A percentile compares a stretch with the other conserved stretches of the same genome.
These are phyloP conservation scores for Ormyrus pomaceus DNA, from an alignment of 2,888 invertebrate species.

Conservation along the genomic window DNA sequence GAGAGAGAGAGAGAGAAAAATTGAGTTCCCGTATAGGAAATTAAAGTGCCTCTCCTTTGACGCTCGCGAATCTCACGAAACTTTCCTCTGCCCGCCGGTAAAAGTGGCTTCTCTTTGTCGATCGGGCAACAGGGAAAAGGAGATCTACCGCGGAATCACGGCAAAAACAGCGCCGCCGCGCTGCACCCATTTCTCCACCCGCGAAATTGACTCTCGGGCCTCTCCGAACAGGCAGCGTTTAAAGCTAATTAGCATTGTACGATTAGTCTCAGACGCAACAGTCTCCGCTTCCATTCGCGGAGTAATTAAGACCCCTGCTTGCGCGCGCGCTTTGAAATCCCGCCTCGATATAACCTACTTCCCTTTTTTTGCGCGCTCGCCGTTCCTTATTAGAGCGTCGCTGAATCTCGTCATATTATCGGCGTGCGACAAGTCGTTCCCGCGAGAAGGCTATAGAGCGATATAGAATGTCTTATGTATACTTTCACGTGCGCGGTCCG, in stretches of 20 bases:
- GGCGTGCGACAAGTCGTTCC: slow-evolving; percentile 30
- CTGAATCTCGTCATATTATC: slow-evolving; percentile 20
- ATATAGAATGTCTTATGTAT: not conserved
- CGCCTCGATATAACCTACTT: slow-evolving; percentile 24
- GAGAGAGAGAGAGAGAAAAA: not conserved
- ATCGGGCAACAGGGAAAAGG: too few relatives aligned
- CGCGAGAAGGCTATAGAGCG: not conserved
- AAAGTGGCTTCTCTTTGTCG: not conserved
- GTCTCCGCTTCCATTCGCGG: not conserved
- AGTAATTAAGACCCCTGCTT: too few relatives aligned
- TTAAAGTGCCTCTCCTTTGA: not conserved
- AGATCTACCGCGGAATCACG: too few relatives aligned
- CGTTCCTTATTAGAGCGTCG: not conserved
- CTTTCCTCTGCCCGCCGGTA: not conserved
- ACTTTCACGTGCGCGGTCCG: too few relatives aligned
- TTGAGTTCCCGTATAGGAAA: not conserved
- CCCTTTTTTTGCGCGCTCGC: not conserved
- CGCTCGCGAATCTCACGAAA: not conserved
- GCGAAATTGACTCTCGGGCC: not conserved
- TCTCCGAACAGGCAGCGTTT: slow-evolving; percentile 2
- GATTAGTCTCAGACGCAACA: not conserved
- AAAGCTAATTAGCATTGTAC: slow-evolving; percentile 16
- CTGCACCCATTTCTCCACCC: not conserved
- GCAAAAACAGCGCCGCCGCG: not conserved
- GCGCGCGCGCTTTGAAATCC: not conserved